Base-by-base conservation (phyloP, 1,140 invertebrate species). In the Probaryconus sp. region DNA sequence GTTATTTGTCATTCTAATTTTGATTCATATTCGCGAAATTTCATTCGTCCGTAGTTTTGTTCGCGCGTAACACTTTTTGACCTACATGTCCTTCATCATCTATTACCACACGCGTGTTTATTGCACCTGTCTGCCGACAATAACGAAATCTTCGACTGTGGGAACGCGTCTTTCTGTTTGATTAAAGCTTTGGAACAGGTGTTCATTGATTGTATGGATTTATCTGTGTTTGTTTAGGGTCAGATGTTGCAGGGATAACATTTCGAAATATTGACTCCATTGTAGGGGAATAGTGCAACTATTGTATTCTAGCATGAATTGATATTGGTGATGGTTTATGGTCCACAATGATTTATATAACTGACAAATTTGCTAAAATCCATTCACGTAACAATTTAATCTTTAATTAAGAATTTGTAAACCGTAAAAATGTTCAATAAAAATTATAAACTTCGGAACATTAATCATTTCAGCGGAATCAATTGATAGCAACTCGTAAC, bases 101-200 rank as follows among this genome's bases (percentile, higher is more conserved):
- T 38, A 60, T 61, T 61, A 61, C 48, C 55, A 10, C 6, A 17
- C 13, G 2, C 13, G 16, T 13, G 60, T 65, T 72, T 63, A 67
- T 56, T 48, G 21, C 56, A 74, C 64, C 56, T 68, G 71, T 74
- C 20, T 38, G 35, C 5, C 9, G 35, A 17, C 10, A 43, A 68
- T 61, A 71, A 69, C 2, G 20, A 42, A 73, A 58, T 74, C 33
- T 63, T 43, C 30, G 48, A 60, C 72, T 61, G 50, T 65, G 67
- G 63, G 63, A 74, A 75, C 65, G 28, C 31, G 50, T 58, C 2
- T 51, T 70, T 35, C 47, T 80, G 37, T 80, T 80, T 80, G 75
- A 79, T 77, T 69, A 76, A 43, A 71, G 68, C 47, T 70, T 69
- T 30, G 40, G 69, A 79, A 80, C 79, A 80, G 75, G 75, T 79